Evolutionary conservation across 1,140 invertebrate genomes (phyloP).

Genomic region (Linepithema humile): DNA sequence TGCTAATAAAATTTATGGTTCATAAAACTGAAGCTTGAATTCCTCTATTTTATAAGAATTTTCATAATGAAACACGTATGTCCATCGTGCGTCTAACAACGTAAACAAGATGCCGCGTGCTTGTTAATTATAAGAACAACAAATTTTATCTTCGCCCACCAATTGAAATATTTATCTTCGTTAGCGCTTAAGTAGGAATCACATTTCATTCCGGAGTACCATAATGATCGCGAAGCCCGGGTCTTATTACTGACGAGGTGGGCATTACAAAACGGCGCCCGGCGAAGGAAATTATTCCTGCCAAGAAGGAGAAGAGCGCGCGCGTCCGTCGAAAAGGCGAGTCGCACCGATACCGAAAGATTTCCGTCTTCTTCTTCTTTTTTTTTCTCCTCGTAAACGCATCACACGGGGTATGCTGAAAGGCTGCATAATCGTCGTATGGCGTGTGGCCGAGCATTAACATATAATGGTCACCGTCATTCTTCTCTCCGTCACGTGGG

Average conservation of each 20-base stretch:
- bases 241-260: background rate
- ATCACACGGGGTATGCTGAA: conserved; percentile 51
- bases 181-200: conserved; percentile 29
- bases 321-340: conserved; percentile 56
- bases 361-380: conserved; percentile 44
- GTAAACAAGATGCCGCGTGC: background rate
- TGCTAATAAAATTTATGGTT: background rate
- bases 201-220: conserved; percentile 6
- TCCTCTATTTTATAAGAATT: background rate
- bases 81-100: background rate
- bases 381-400: conserved; percentile 20
- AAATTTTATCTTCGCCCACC: conserved; percentile 14
- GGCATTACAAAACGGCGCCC: conserved; percentile 25
- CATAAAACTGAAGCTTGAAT: background rate
- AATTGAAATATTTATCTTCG: conserved; percentile 45
- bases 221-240: conserved; percentile 11
- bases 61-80: background rate
- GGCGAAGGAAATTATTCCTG: conserved; percentile 17
- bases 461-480: conserved; percentile 75
- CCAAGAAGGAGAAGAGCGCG: background rate
- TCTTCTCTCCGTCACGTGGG: conserved; percentile 71
- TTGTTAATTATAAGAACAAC: conserved; percentile 20
- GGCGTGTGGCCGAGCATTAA: conserved; percentile 76
- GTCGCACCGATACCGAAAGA: conserved; percentile 31
- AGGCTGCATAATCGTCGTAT: conserved; percentile 74